phyloP scores from a whole-genome alignment of 2,113 vertebrate genomes.

The Papio anubis region DNA sequence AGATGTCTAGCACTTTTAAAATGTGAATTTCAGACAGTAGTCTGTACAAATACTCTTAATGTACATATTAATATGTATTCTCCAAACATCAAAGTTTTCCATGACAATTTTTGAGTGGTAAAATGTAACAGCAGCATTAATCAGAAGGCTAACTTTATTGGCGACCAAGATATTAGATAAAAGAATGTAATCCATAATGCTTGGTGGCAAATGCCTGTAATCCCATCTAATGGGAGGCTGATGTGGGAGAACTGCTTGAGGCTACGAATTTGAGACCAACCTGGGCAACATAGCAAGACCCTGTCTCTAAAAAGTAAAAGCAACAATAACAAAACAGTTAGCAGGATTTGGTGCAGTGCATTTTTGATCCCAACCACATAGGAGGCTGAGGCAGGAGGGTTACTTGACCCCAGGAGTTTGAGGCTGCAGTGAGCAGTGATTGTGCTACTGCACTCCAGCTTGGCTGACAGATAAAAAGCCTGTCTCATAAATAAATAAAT shows the following conservation, averaged over 20 bases:
- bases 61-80: background rate
- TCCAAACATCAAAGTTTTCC: background rate
- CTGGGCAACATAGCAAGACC: background rate
- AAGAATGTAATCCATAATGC: no score
- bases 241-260: background rate
- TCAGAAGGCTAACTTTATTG: no score
- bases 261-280: background rate
- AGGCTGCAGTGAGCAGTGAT: no score
- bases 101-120: background rate
- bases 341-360: background rate
- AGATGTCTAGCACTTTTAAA: background rate
- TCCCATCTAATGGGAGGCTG: background rate
- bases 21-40: background rate
- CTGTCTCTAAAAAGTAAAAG: background rate
- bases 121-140: background rate
- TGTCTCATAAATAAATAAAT: no score
- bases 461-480: no score
- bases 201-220: background rate
- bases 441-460: no score
- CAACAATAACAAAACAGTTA: background rate
- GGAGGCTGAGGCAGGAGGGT: background rate
- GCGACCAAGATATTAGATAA: background rate
- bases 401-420: background rate
- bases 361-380: background rate
- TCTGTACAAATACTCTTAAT: background rate